Base-by-base conservation (phyloP, 2,888 invertebrate species). In the Oxyteleia sp. region DNA sequence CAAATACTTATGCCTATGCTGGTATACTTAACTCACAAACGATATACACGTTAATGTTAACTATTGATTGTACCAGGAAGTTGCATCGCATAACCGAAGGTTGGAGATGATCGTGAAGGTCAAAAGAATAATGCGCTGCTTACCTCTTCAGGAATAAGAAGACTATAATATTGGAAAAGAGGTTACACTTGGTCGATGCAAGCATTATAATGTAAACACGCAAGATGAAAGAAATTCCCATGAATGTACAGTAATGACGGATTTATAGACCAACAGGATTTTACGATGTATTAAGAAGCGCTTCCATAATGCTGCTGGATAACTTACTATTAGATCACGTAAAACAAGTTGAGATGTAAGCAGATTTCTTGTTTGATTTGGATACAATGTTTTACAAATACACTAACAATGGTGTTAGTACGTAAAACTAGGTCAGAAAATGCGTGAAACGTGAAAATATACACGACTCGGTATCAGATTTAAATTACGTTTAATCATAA, bases 31-130 rank as follows among this genome's bases (percentile, higher is more conserved):
- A 8, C 15, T 15, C 26, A 8, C 15, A 53, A 53, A 53, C 29
- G 13, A 29, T 29, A 13, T 29, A 10, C 8, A 29, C 13, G 26
- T 26, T 53, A 53, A 41, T 38, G 38, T n/a, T 23, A 41, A 38
- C 15, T 59, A 53, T 53, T 53, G 38, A 59, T 38, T 41, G 38
- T 41, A 20, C 38, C 26, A 61, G 26, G 26, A 43, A 61, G 43
- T 23, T 61, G 26, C 59, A 41, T 43, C 43, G 59, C 26, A 43
- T 15, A 61, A 26, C 29, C 16, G 15, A 61, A 61, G 57, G 38
- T 59, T 23, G 59, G 18, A 43, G 26, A 61, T 61, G 41, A 61
- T 61, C 59, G 26, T 11, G 43, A 61, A 61, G 59, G 43, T 61
- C 35, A 41, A 61, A 41, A 26, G 59, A 23, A 43, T 43, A 61